phyloP scores from a whole-genome alignment of 2,797 vertebrate species.

The Halcyon badia region DNA sequence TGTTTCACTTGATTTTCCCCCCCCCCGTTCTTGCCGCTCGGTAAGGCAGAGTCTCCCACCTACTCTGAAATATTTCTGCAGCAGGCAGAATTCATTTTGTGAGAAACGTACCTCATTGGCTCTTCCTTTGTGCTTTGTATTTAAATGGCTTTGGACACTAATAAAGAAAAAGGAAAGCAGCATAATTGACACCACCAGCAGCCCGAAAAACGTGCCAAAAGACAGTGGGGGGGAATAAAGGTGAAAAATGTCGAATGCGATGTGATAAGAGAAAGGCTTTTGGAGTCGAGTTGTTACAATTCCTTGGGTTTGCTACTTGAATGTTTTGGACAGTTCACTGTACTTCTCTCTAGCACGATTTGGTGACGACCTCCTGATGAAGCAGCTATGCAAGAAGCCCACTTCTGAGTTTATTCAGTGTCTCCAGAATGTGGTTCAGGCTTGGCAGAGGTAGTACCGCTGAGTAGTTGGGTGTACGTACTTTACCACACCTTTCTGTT shows the following conservation, averaged over 20 bases:
- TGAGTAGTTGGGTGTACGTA: background rate
- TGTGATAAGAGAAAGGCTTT: background rate
- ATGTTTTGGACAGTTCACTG: background rate
- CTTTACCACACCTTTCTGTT: background rate
- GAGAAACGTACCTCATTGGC: background rate
- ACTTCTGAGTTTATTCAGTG: background rate
- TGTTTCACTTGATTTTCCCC: background rate
- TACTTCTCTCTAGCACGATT: background rate
- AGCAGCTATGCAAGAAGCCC: constrained; percentile 3
- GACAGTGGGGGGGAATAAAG: background rate
- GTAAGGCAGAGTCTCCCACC: background rate
- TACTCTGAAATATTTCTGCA: background rate
- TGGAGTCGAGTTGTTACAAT: background rate
- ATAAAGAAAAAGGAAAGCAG: background rate
- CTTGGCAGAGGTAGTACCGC: background rate
- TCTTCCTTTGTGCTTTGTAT: background rate
- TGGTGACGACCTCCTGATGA: background rate
- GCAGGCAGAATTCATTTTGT: background rate
- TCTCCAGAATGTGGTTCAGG: background rate
- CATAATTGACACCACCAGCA: background rate
- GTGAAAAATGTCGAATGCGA: background rate
- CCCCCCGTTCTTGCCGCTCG: background rate
- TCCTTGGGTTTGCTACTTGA: background rate
- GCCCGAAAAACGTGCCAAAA: background rate
- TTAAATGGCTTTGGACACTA: background rate